phyloP scores from a whole-genome alignment of 2,113 vertebrate genomes.

The Gallinago undulata region DNA sequence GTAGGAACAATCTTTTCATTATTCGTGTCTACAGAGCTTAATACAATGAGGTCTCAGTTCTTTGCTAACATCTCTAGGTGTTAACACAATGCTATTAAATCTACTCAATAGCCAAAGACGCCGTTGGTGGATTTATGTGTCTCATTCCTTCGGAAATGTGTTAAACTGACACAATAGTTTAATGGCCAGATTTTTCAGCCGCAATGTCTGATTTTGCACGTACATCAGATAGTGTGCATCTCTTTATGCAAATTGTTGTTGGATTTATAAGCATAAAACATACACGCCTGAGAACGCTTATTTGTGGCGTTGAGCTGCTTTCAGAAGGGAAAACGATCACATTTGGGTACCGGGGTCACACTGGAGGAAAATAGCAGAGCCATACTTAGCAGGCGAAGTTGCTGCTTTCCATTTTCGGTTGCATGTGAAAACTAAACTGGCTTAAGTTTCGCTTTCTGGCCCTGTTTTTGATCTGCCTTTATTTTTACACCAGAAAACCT shows the following conservation, averaged over 20 bases:
- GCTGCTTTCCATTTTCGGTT: not conserved
- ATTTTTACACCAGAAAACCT: not conserved
- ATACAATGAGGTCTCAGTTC: conserved; percentile 55
- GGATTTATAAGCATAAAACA: conserved; percentile 42
- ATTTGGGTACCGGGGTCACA: not conserved
- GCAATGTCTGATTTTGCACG: conserved; percentile 53
- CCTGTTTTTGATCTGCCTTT: not conserved
- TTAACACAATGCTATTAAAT: conserved; percentile 65
- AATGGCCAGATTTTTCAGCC: conserved; percentile 54
- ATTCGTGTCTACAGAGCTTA: conserved; percentile 12
- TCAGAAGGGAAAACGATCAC: not conserved
- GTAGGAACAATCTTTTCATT: conserved; percentile 55
- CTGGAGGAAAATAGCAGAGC: not conserved
- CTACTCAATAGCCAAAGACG: conserved; percentile 36
- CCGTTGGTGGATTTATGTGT: conserved; percentile 48
- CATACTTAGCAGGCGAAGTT: not conserved
- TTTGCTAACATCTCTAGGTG: conserved; percentile 50
- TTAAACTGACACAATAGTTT: not conserved
- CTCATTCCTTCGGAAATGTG: conserved; percentile 47
- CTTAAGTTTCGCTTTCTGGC: not conserved
- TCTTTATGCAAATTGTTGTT: conserved; percentile 33
- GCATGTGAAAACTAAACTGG: not conserved
- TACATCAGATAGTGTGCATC: conserved; percentile 47
- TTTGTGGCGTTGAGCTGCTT: not conserved
- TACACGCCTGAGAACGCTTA: not conserved